These are phyloP conservation scores for Geococcyx californianus DNA, from an alignment of 2,113 vertebrate species.

Conservation along the genomic window DNA sequence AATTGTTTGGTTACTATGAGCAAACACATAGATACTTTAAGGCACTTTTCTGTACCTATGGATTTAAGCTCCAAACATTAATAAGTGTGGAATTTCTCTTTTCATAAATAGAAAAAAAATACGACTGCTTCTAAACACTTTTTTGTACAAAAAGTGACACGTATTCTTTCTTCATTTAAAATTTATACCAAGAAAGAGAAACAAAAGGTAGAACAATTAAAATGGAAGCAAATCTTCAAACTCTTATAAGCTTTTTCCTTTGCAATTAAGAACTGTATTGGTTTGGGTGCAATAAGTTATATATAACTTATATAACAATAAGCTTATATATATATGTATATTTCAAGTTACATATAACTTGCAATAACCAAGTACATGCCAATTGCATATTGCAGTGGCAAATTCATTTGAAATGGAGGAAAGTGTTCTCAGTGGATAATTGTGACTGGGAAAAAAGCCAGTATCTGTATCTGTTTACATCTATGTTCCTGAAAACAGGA, in stretches of 20 bases:
- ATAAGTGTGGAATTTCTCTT: background rate
- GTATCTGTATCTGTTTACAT: background rate
- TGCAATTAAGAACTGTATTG: rapidly evolving
- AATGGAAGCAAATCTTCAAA: background rate
- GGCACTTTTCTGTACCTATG: background rate
- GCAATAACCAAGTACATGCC: background rate
- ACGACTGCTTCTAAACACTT: background rate
- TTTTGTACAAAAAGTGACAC: rapidly evolving
- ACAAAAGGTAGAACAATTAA: background rate
- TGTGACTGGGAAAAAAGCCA: background rate
- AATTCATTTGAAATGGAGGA: background rate
- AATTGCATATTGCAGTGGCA: background rate
- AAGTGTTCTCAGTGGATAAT: background rate
- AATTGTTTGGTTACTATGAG: background rate
- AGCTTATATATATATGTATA: too few relatives aligned
- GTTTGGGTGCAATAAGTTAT: background rate
- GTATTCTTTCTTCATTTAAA: background rate
- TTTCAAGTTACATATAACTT: too few relatives aligned
- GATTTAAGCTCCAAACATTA: background rate
- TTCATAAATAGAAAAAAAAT: background rate
- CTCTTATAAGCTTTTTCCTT: background rate
- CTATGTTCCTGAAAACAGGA: background rate
- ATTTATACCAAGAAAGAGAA: background rate
- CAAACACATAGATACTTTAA: background rate
- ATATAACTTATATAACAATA: too few relatives aligned